Conservation (phyloP, 2,888 invertebrate species). For the Cryptocephalus moraei region DNA sequence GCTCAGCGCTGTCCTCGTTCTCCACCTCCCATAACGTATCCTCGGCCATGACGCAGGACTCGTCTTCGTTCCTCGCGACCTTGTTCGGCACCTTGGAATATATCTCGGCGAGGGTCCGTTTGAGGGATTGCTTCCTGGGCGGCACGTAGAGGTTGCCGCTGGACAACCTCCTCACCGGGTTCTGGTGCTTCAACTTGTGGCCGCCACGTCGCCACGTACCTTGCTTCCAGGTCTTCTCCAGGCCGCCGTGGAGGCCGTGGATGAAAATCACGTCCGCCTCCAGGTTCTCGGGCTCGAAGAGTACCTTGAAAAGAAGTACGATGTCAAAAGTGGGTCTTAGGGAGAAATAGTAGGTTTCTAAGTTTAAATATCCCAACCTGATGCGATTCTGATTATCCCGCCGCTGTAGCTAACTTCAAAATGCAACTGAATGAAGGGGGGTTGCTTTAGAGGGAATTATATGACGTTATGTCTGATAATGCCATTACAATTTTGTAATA, state of each 20-base stretch:
- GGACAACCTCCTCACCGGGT: constrained; percentile 24
- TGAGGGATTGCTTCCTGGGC: constrained; percentile 18
- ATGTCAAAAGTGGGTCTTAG: too few species aligned
- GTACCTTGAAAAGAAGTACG: constrained; percentile 16
- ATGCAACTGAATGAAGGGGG: too few species aligned
- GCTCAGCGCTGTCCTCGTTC: constrained; percentile 16
- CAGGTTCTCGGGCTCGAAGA: constrained; percentile 28
- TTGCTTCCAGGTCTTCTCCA: constrained; percentile 46
- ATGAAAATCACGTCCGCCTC: constrained; percentile 68
- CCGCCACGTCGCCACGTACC: constrained; percentile 49
- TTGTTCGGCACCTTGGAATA: constrained; percentile 24
- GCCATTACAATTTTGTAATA: too few species aligned
- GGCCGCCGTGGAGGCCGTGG: constrained; percentile 70
- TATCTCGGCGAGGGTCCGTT: constrained; percentile 23
- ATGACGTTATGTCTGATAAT: too few species aligned
- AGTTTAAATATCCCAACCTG: too few species aligned
- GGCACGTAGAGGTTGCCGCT: constrained; percentile 24
- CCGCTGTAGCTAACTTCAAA: too few species aligned
- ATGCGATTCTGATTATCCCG: too few species aligned
- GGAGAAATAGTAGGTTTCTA: too few species aligned
- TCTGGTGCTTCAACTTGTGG: constrained; percentile 29
- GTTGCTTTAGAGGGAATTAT: too few species aligned
- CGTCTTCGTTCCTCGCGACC: constrained; percentile 19
- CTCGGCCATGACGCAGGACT: constrained; percentile 10
- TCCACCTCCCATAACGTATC: constrained; percentile 12